Evolutionary conservation across 1,140 invertebrate genomes (phyloP).

Genomic region (Saccostrea glomerata): DNA sequence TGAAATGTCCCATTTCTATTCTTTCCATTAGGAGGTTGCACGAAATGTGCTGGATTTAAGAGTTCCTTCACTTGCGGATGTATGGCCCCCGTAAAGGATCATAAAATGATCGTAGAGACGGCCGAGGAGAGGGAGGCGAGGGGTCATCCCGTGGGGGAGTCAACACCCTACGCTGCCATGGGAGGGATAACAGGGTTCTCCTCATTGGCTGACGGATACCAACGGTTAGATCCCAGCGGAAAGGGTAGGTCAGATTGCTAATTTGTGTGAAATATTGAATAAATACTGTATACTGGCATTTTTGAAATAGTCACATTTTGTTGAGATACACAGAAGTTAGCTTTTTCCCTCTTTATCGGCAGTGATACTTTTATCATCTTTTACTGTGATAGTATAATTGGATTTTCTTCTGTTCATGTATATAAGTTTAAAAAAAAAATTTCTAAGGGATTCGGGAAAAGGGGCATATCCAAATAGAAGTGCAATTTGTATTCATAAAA

Average conservation of each 20-base stretch:
- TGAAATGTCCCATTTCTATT: not conserved
- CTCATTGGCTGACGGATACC: conserved; percentile 78
- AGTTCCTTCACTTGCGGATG: conserved; percentile 77
- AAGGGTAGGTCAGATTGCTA: conserved; percentile 59
- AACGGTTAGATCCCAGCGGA: conserved; percentile 78
- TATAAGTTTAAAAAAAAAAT: too few species aligned
- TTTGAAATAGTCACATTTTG: too few species aligned
- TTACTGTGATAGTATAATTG: too few species aligned
- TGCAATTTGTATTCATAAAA: too few species aligned
- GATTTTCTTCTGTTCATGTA: too few species aligned
- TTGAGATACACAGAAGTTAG: too few species aligned
- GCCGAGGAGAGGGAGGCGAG: conserved; percentile 75
- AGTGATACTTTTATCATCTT: too few species aligned
- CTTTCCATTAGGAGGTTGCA: conserved; percentile 65
- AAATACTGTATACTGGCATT: too few species aligned
- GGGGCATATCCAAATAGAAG: too few species aligned
- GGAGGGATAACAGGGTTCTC: conserved; percentile 78
- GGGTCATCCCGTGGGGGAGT: conserved; percentile 77
- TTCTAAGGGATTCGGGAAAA: too few species aligned
- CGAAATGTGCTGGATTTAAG: conserved; percentile 76
- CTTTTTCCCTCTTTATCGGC: too few species aligned
- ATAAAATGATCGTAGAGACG: conserved; percentile 77
- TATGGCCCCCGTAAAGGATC: conserved; percentile 69
- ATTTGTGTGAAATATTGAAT: too few species aligned
- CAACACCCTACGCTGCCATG: conserved; percentile 77